Base-by-base conservation (phyloP, 2,113 vertebrate species). In the Aix galericulata region DNA sequence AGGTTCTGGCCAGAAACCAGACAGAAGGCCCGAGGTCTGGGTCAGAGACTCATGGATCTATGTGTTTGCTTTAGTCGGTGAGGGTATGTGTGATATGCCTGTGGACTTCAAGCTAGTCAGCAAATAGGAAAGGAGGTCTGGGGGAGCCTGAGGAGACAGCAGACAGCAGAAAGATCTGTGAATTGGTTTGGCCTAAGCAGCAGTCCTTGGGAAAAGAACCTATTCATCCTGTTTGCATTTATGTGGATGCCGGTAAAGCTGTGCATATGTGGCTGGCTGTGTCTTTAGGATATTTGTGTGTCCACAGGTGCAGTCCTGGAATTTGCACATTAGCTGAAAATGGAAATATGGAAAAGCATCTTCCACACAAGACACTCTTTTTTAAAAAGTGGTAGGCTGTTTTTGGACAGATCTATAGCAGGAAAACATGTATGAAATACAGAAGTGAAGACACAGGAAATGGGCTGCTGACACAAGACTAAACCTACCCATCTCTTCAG, bases 331-430 rank as follows among this genome's bases (percentile, higher is more conserved):
- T 90, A 46, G 50, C 27, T 80, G 42, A 73, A 50, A n/a, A 52
- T 78, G 59, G 63, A 80, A 84, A 59, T 0, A 84, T 21, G 18
- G 14, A 89, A 86, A 88, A 78, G 36, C 52, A 88, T 56, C 42
- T 89, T 38, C 50, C 42, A 78, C 34, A 55, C 8, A 84, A 62
- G 60, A 63, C n/a, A 82, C 25, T 58, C 72, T 46, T 88, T 88
- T 81, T 88, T 77, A 73, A 69, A 27, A 91, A 78, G 48, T 1
- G 0, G 31, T 62, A 80, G 64, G 18, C 20, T 71, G 13, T 73
- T 91, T 89, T 73, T 79, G 52, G 9, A 72, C 71, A 72, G 82
- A 92, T 48, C 46, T 56, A 34, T 46, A 76, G 34, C 38, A 92
- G 42, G 11, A 89, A 78, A 88, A 82, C 34, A 52, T 72, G 31